Conservation (phyloP, 2,113 vertebrate species). For the Scatophagus argus region DNA sequence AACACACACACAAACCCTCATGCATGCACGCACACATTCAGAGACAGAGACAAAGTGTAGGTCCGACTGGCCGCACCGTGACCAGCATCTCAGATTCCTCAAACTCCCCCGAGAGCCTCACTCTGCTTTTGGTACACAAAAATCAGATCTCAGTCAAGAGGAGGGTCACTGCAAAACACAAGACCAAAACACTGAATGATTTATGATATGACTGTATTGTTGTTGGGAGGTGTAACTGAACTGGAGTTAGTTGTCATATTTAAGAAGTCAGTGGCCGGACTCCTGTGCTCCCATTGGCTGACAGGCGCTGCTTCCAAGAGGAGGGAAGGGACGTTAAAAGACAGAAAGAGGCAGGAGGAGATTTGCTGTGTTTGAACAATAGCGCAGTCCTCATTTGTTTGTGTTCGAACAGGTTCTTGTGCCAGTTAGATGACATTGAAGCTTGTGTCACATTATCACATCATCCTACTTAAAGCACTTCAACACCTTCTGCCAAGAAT, state of each 20-base stretch:
- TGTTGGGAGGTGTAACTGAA: conserved; percentile 20
- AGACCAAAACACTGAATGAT: conserved; percentile 51
- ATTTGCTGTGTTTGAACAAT: conserved; percentile 48
- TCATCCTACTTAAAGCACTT: conserved; percentile 51
- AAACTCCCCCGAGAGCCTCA: conserved; percentile 24
- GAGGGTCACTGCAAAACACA: conserved; percentile 1
- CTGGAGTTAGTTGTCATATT: conserved; percentile 18
- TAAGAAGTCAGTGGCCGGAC: conserved; percentile 16
- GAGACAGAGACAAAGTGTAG: conserved; percentile 4
- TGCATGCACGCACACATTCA: conserved; percentile 24
- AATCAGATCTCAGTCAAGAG: conserved; percentile 1
- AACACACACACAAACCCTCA: conserved; percentile 47
- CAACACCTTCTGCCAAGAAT: conserved; percentile 47
- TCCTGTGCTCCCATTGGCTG: conserved; percentile 32
- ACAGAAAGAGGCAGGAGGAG: conserved; percentile 26
- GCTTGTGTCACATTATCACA: conserved; percentile 36
- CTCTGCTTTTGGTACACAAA: conserved; percentile 42
- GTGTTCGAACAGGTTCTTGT: conserved; percentile 60
- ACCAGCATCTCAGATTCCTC: conserved; percentile 42
- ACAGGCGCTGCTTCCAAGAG: conserved; percentile 13
- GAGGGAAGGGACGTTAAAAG: conserved; percentile 43
- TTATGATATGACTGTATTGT: conserved; percentile 19
- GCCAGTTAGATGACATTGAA: conserved; percentile 20
- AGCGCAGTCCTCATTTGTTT: conserved; percentile 35
- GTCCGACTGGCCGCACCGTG: conserved; percentile 3